Evolutionary conservation across 2,888 invertebrate species (phyloP), one percentile per base, ranked within the genome.

Genomic region (Drosophila kokeensis): DNA sequence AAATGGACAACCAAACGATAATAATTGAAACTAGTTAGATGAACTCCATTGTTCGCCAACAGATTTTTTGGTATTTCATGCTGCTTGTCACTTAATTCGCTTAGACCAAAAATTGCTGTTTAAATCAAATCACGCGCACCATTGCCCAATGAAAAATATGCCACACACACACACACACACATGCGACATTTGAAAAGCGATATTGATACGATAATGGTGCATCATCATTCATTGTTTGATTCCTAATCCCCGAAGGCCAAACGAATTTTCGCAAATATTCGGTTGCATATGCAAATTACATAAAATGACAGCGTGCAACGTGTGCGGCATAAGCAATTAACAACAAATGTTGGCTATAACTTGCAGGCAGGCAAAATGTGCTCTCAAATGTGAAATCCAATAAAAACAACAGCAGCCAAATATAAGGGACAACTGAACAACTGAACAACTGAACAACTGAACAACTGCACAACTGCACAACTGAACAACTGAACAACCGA

Each of bases 311-410:
- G 72, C 34, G 57, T 40, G 69, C 62, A 73, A 83, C 82, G 79
- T 74, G 73, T 76, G 69, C 69, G 77, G 85, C 90, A 87, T 87
- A 76, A 82, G 71, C 88, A 85, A 85, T 85, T 85, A 89, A 89
- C 82, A 84, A 55, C 82, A 69, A 81, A 78, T 71, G 36, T 27
- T 55, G 62, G 68, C 50, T 45, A 76, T 78, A 80, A 69, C 81
- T 76, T 81, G 76, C 81, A 80, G 76, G 15, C n/a, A 36, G 34
- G 34, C 52, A 60, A 67, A 62, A 66, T 54, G 34, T 66, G 66
- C 67, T 61, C 53, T 52, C 62, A 50, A 58, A 62, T 71, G 57
- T 60, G 54, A 30, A 76, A 61, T 69, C 67, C 69, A 77, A 77
- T 69, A 60, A 65, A 79, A 69, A 40, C 29, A 52, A 29, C 21